These are phyloP conservation scores for Eupelmus urozonus DNA, from an alignment of 2,888 invertebrate genomes.

Conservation along the genomic window DNA sequence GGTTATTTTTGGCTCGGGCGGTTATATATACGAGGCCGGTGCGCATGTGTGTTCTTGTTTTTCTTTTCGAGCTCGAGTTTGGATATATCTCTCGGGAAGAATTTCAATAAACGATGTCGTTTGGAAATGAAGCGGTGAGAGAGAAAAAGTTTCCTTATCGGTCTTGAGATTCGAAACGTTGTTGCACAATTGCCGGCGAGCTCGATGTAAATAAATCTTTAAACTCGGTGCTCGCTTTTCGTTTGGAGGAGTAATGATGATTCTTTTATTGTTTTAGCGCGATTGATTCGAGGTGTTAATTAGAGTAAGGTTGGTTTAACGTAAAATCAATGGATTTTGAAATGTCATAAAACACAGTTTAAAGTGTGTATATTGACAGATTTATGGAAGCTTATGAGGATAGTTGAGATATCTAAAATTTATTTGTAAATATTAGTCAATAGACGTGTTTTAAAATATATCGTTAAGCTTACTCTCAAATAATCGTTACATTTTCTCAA, in stretches of 20 bases:
- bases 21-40: background rate
- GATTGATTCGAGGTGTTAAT: too few relatives aligned
- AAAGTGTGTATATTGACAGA: too few relatives aligned
- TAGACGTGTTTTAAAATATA: too few relatives aligned
- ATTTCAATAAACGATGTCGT: background rate
- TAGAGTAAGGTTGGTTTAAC: too few relatives aligned
- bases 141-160: slow-evolving; percentile 24
- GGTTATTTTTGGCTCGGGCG: background rate
- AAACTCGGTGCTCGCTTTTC: background rate
- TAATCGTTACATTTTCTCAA: background rate
- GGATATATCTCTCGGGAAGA: background rate
- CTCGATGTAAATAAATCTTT: slow-evolving; percentile 3
- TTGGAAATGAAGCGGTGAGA: background rate
- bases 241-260: background rate
- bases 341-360: too few relatives aligned
- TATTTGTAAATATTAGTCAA: too few relatives aligned
- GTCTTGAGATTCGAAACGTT: slow-evolving; percentile 2
- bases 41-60: background rate
- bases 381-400: too few relatives aligned
- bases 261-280: too few relatives aligned
- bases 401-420: too few relatives aligned
- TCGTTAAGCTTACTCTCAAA: too few relatives aligned
- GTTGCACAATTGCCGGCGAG: slow-evolving; percentile 5
- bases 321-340: too few relatives aligned
- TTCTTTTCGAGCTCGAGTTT: background rate